Base-by-base conservation (phyloP, 1,140 invertebrate species). In the Teleopsis dalmanni region DNA sequence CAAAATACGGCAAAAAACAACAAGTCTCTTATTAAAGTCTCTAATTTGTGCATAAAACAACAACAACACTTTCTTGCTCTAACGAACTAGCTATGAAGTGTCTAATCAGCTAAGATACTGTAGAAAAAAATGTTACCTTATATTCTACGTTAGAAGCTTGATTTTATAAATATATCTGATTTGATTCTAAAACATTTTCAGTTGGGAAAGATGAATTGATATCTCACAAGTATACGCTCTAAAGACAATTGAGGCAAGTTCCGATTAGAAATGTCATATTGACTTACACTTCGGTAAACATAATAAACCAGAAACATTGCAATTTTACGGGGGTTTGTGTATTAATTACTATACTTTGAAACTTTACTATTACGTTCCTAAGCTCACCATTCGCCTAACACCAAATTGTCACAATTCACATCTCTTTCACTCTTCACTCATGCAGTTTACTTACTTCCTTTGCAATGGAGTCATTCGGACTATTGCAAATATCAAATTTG, bases 401-500 rank as follows among this genome's bases (percentile, higher is more conserved):
- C n/a, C n/a, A n/a, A n/a, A n/a, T n/a, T n/a, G n/a, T n/a, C n/a
- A n/a, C n/a, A n/a, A n/a, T n/a, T n/a, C n/a, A n/a, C n/a, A n/a
- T n/a, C n/a, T n/a, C n/a, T n/a, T n/a, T n/a, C n/a, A n/a, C n/a
- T n/a, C n/a, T n/a, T 31, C 29, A n/a, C n/a, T n/a, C n/a, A n/a
- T n/a, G n/a, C n/a, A n/a, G n/a, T n/a, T 46, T 46, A 48, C 48
- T 45, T 35, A 48, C 51, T 22, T 52, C 44, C 29, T 47, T 48
- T n/a, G 29, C 41, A 36, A 51, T 44, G 53, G 53, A 48, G 46
- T 42, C 50, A 37, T 22, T 37, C 22, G 64, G 59, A 54, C 62
- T 63, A 48, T 50, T 45, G 16, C 61, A 61, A 36, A 62, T 57
- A 26, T 52, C 65, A 27, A 64, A 66, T 48, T 67, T 67, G 44